Evolutionary conservation across 2,888 invertebrate species (phyloP).

Genomic region (Cryptocephalus primarius): DNA sequence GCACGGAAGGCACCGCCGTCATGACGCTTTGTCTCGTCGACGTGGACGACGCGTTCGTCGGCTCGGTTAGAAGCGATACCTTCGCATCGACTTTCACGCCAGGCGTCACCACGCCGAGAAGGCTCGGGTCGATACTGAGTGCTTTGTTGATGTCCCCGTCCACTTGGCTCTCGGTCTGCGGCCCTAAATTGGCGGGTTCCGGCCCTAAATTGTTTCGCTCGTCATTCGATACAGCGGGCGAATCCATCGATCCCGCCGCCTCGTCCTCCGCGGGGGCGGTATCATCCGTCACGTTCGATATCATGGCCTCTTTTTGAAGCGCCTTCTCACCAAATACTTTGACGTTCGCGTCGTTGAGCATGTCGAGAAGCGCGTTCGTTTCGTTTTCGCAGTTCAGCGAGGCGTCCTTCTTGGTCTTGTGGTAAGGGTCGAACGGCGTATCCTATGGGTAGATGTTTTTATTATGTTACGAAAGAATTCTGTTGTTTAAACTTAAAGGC

Average conservation of each 20-base stretch:
- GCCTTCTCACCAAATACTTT: not conserved
- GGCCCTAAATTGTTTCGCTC: no score
- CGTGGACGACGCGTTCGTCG: not conserved
- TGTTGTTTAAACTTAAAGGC: no score
- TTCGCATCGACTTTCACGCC: not conserved
- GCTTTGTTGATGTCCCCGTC: not conserved
- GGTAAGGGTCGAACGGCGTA: slow-evolving; percentile 6
- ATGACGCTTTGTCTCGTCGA: not conserved
- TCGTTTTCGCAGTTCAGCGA: slow-evolving; percentile 7
- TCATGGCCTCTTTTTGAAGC: no score
- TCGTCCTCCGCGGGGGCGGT: not conserved
- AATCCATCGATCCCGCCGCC: not conserved
- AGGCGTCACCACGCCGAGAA: not conserved
- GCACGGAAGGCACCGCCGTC: not conserved
- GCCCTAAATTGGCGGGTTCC: not conserved
- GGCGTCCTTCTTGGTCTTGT: slow-evolving; percentile 8
- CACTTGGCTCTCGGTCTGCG: not conserved
- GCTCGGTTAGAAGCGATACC: not conserved
- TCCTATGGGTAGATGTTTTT: no score
- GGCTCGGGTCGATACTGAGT: not conserved
- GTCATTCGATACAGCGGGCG: not conserved
- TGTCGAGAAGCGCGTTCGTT: slow-evolving; percentile 10
- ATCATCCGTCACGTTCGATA: not conserved
- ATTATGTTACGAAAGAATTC: no score
- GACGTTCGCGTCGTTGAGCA: slow-evolving; percentile 5